Base-by-base conservation (phyloP, 1,140 invertebrate genomes). In the Panulirus ornatus region DNA sequence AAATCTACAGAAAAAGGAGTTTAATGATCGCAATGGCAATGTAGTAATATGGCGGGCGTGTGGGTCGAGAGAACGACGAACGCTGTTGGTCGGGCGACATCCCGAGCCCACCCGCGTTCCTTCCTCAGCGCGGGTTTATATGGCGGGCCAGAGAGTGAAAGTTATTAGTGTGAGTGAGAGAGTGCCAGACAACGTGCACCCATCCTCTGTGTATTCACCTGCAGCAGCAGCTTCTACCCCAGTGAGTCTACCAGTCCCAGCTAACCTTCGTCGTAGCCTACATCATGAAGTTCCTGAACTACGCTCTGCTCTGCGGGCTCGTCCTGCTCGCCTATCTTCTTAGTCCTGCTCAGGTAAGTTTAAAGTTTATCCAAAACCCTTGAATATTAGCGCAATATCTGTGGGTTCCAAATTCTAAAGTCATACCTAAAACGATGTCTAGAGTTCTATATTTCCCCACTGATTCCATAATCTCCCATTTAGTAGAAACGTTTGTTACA, bases 91-190 rank as follows among this genome's bases (percentile, higher is more conserved):
- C 78, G 44, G 51, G 78, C 78, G 78, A 81, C 78, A 81, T 81
- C 78, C 78, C 22, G 78, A 54, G 51, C 51, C 78, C 51, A n/a
- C 58, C 22, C 1, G 2, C 58, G 6, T 66, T 30, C 76, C 78
- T n/a, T 81, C 78, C 78, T 16, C 44, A 36, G 47, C 27, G 78
- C 78, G 78, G 78, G 78, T 81, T 81, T 81, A 81, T 81, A 81
- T 81, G 78, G 78, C 44, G 47, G 78, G 78, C 44, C 78, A 34
- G 78, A 81, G 78, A 81, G 78, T 81, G 78, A 81, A 81, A 81
- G 78, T 81, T 81, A 81, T 81, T 81, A 81, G 78, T 81, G 76
- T 79, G 78, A 81, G 78, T 81, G 78, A 81, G 78, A 27, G 47
- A 81, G 78, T 81, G 78, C 47, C 51, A 51, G 51, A 30, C 78